Evolutionary conservation across 2,113 vertebrate genomes (phyloP).

Genomic region (Syngnathus floridae): DNA sequence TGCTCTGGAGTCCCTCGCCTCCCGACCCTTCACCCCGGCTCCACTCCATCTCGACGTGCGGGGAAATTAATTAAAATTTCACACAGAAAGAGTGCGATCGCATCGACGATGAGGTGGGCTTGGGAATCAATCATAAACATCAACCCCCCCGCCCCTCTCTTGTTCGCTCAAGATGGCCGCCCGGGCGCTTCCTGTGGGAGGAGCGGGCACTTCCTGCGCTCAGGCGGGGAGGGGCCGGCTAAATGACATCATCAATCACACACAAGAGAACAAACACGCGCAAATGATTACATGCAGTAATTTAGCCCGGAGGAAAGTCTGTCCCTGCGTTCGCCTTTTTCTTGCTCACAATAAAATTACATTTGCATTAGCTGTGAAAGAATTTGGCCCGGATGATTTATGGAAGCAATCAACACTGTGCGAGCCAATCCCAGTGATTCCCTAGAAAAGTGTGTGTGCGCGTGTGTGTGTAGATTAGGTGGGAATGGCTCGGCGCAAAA

Average conservation of each 20-base stretch:
- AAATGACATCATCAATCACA: constrained; percentile 89
- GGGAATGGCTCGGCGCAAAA: constrained; percentile 42
- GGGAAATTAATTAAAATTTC: constrained; percentile 96
- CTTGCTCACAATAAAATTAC: constrained; percentile 76
- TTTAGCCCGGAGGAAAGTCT: constrained; percentile 82
- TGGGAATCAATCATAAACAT: constrained; percentile 70
- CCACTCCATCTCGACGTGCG: constrained; percentile 84
- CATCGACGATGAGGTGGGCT: constrained; percentile 60
- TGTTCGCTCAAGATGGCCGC: constrained; percentile 65
- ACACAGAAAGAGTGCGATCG: constrained; percentile 67
- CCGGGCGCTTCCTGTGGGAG: constrained; percentile 80
- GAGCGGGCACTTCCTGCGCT: constrained; percentile 76
- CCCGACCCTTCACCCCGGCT: constrained; percentile 82
- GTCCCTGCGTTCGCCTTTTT: constrained; percentile 47
- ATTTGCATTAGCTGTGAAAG: constrained; percentile 79
- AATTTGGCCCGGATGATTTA: constrained; percentile 76
- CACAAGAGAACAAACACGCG: constrained; percentile 70
- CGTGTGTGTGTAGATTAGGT: constrained; percentile 27
- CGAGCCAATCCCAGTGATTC: constrained; percentile 47
- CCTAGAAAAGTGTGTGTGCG: constrained; percentile 14
- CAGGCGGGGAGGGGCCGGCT: constrained; percentile 72
- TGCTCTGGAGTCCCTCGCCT: constrained; percentile 87
- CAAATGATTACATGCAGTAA: constrained; percentile 83
- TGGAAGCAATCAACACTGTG: constrained; percentile 73
- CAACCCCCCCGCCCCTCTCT: constrained; percentile 63